Base-by-base conservation (phyloP, 2,797 vertebrate species). In the Myotis pilosus region DNA sequence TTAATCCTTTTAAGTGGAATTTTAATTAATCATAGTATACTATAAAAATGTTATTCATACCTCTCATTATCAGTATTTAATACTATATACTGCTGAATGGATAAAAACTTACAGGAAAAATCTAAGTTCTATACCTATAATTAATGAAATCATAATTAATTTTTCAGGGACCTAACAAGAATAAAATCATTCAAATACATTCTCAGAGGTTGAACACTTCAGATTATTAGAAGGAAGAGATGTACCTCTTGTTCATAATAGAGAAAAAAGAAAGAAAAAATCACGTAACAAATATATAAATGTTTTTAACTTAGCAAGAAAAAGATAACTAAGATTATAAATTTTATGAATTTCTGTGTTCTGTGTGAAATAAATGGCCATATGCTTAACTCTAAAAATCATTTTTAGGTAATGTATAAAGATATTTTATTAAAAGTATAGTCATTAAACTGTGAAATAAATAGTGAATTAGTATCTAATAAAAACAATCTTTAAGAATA, bases 141-240 rank as follows among this genome's bases (percentile, higher is more conserved):
- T 97, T 97, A 97, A 97, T 66, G 92, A 97, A 97, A 97, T 96
- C 51, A 96, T 95, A 96, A 97, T 96, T 97, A 97, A 97, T 97
- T 98, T 91, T 88, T 33, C 76, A 71, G 81, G 92, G 89, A 76
- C 91, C 36, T 68, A 55, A 94, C 96, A 97, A 79, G 30, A 89
- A 96, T 53, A 44, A 49, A 96, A 94, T 94, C 94, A 93, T 83
- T 95, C 72, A 96, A 96, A 94, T 81, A 4, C 9, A 57, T 38
- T 92, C 57, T 92, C 57, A 75, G 55, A 28, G 76, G 23, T 23
- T 74, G 64, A 96, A 51, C 55, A 19, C 47, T 92, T 84, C 62
- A 64, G 23, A 95, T 22, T 38, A 69, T 41, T 91, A 30, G 25
- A 88, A 79, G 22, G 84, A 66, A 88, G 11, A 72, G 53, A 72